Evolutionary conservation across 2,888 invertebrate species (phyloP), one percentile per base, ranked within the genome.

Genomic region (Diaprepes abbreviatus): DNA sequence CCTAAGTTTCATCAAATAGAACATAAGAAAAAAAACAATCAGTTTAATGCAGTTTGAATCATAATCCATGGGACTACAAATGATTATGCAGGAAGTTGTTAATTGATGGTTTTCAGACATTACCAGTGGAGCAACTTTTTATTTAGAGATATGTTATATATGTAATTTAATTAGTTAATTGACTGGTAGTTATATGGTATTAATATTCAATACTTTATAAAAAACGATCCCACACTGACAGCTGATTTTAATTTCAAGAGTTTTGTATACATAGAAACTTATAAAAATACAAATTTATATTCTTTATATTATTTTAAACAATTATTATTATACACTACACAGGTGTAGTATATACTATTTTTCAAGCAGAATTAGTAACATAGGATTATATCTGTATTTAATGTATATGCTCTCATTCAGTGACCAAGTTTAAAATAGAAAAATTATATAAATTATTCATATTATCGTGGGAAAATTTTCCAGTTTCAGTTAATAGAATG

Each of bases 91-190:
- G 54, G 35, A 54, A 52, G 17, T 54, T 35, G 17, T 35, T 36
- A 54, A 35, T 54, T 36, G 21, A 54, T 19, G 54, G 19, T 35
- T 45, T 54, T 17, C 35, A 36, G 33, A 21, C 31, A 28, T 31
- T 33, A 50, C 7, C 17, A 19, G 21, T 38, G 2, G 14, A n/a
- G 19, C 24, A 21, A 54, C 35, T 33, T 16, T 52, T 52, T 9
- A n/a, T 54, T 36, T n/a, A 14, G 17, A 35, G 31, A 54, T 55
- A 21, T 55, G n/a, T 21, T 36, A 24, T 55, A 5, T 1, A 4
- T 21, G 14, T 55, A 55, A 55, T 36, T 36, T 38, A 55, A 35
- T 55, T 36, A 55, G 55, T 24, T 55, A 7, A 38, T 55, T 7
- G 14, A 35, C 14, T 19, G n/a, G 28, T 54, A 38, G 21, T 38